Base-by-base conservation (phyloP, 2,888 invertebrate genomes). In the Colostygia pectinataria region DNA sequence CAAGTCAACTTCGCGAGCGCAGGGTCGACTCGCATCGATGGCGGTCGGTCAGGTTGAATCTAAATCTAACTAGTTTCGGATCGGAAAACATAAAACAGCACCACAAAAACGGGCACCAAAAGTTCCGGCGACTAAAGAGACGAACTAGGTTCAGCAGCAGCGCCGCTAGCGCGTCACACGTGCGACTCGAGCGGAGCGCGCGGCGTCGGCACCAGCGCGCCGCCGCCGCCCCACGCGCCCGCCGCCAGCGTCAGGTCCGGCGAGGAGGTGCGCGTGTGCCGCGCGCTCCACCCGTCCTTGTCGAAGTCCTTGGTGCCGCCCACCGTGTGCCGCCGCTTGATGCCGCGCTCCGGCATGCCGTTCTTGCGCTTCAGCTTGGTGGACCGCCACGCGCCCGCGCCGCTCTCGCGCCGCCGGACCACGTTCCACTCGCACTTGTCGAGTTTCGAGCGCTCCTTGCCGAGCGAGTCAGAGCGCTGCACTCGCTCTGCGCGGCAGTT, bases 321-420 rank as follows among this genome's bases (percentile, higher is more conserved):
- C 5, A 98, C 97, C 0, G 98, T 98, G 86, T 98, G 97, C 18
- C 98, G 92, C 31, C 98, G 92, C 83, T 97, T 97, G 69, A 97
- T 96, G 56, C 95, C 95, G 59, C 94, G 89, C 80, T 94, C 94
- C n/a, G 93, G 94, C 94, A 93, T 94, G 53, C 94, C 95, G 78
- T 94, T 94, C 83, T 95, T 95, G 59, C 95, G 86, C 80, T 95
- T 95, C 48, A 94, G 83, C 75, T 94, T 94, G 41, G 92, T 92
- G 61, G 90, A 85, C 64, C 92, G 91, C 74, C 85, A 85, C 38
- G 87, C 80, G 62, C 87, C 83, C 40, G 87, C 80, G 61, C 87
- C 83, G 40, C 85, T 80, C 66, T 93, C 93, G 39, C 94, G 91
- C 36, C 93, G 87, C 66, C 93, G 92, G 72, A 92, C 93, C 52